Base-by-base conservation (phyloP, 2,113 vertebrate genomes). In the Barbus barbus region DNA sequence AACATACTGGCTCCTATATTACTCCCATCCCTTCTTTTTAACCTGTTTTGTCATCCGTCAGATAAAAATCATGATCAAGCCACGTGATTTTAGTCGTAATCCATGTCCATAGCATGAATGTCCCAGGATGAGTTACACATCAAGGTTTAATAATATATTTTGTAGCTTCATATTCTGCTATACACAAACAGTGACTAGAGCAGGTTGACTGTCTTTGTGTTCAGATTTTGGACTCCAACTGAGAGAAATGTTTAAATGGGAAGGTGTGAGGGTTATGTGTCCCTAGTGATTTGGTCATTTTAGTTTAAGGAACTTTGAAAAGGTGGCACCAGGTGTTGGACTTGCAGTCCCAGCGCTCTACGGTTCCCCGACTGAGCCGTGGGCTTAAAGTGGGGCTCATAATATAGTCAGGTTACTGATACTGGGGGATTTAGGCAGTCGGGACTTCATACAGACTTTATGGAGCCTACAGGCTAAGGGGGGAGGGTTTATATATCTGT, bases 361-460 rank as follows among this genome's bases (percentile, higher is more conserved):
- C 11, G 20, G 51, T 78, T 58, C 31, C 51, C 22, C 9, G 82
- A 65, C 28, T 48, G 82, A 67, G 44, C 20, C n/a, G 4, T 28
- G 48, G 33, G 46, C 67, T 79, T 72, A 46, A 72, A 78, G 60
- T 16, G 58, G 72, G 46, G 14, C 56, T 67, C 53, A 36, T 83
- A 76, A 61, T 72, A 53, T 85, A 79, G 81, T 83, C 63, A 81
- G 75, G 84, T 85, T 74, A 85, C 82, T 83, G 82, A 74, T 90
- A 78, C 74, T 78, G 85, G 72, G 77, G 84, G 82, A 86, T 86
- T 87, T 87, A 86, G 41, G 65, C 61, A 77, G 61, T 82, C 41
- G 67, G n/a, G 51, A 56, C 58, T 71, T 61, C 22, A 75, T 81
- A 89, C 86, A 87, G 87, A 86, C 87, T 89, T 81, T 53, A 87